A percentile compares a stretch with the other conserved stretches of the same genome.
phyloP scores from a whole-genome alignment of 2,888 invertebrate genomes.

The Andrena praecox region DNA sequence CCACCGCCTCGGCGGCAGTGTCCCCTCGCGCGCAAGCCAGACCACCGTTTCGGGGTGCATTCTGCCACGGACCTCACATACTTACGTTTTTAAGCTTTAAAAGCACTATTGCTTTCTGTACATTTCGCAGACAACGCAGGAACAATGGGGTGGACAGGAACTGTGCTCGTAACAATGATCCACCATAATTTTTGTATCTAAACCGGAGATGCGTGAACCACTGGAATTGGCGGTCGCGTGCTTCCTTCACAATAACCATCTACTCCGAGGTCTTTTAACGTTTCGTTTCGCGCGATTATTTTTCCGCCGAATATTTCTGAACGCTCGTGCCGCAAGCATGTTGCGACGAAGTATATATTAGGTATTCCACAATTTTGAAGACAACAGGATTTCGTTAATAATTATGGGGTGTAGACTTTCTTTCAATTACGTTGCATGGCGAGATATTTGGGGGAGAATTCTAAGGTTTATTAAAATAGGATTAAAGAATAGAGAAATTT shows the following conservation, averaged over 20 bases:
- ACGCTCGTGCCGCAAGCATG: neutral
- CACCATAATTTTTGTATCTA: conserved; percentile 58
- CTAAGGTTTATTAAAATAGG: no score
- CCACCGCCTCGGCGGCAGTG: conserved; percentile 25
- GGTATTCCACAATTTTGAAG: neutral
- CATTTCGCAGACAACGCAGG: conserved; percentile 38
- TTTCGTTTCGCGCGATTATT: neutral
- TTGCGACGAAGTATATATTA: neutral
- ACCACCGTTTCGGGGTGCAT: conserved; percentile 50
- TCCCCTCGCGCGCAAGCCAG: conserved; percentile 46
- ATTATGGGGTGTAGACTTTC: no score
- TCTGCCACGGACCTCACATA: conserved; percentile 58
- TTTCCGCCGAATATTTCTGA: neutral
- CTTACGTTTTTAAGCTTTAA: conserved; percentile 68
- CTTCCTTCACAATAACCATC: conserved; percentile 21
- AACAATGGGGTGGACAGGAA: conserved; percentile 62
- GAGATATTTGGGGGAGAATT: no score
- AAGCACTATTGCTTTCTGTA: conserved; percentile 63
- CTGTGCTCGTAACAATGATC: conserved; percentile 42
- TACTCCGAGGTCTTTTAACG: conserved; percentile 5
- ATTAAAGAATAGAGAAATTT: no score
- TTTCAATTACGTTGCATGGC: no score
- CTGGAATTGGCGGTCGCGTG: conserved; percentile 31
- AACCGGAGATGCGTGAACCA: conserved; percentile 46
- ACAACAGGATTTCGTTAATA: neutral